phyloP scores from a whole-genome alignment of 2,888 invertebrate species.

The Zygaena filipendulae region DNA sequence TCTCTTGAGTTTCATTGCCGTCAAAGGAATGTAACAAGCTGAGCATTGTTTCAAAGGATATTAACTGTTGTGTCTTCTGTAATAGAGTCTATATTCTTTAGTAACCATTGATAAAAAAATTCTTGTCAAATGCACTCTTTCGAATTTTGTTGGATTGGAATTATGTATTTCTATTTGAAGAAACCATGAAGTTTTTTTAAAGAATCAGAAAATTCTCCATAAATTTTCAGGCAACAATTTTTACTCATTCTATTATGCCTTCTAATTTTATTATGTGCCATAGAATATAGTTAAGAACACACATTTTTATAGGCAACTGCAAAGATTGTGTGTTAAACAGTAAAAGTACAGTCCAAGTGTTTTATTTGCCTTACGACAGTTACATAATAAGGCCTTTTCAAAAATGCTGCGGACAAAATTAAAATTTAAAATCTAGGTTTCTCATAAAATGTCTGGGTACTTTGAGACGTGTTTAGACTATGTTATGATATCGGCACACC shows the following conservation, averaged over 20 bases:
- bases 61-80: no score
- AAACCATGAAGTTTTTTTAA: no score
- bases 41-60: constrained; percentile 42
- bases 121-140: no score
- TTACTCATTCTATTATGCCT: no score
- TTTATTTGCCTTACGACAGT: constrained; percentile 50
- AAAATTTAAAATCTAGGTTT: constrained; percentile 11
- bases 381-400: constrained; percentile 45
- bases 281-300: constrained; percentile 32
- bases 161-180: neutral
- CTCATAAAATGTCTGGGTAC: constrained; percentile 12
- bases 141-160: neutral
- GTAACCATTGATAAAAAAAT: no score
- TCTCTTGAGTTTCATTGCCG: constrained; percentile 66
- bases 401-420: constrained; percentile 42
- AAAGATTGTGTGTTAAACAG: constrained; percentile 55
- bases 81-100: no score
- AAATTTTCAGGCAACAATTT: no score
- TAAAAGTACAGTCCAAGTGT: constrained; percentile 29
- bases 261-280: constrained; percentile 36
- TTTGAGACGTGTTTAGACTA: constrained; percentile 41
- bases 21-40: constrained; percentile 41
- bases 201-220: no score
- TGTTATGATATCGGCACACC: constrained; percentile 61
- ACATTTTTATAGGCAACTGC: constrained; percentile 61